Percentiles rank a stretch among this genome's conserved stretches.
These are phyloP conservation scores for Cynocephalus volans DNA, from an alignment of 2,113 vertebrate species.

Conservation along the genomic window DNA sequence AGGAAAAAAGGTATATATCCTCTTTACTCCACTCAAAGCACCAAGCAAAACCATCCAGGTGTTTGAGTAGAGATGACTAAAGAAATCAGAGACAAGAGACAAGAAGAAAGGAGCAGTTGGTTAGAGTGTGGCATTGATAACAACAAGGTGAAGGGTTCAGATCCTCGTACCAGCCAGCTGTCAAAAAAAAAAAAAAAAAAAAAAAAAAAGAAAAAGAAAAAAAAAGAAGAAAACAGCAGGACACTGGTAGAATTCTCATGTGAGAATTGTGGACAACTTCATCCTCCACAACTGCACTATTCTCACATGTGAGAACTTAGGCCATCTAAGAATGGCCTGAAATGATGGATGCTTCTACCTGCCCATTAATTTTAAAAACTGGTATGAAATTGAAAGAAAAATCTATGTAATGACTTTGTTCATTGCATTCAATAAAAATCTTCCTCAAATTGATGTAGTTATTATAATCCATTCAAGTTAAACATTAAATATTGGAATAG, in stretches of 20 bases:
- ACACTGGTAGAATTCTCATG: neutral
- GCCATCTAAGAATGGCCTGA: neutral
- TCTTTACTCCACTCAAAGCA: neutral
- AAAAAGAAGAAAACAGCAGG: neutral
- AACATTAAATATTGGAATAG: neutral
- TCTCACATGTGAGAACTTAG: neutral
- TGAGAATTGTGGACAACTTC: neutral
- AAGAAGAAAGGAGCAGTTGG: no score
- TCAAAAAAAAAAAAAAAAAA: no score
- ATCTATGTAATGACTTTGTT: neutral
- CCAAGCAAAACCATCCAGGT: neutral
- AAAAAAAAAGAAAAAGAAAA: no score
- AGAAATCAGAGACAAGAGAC: neutral
- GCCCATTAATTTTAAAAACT: constrained; percentile 1
- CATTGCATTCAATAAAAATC: neutral
- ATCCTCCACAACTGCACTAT: neutral
- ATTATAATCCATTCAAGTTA: constrained; percentile 15
- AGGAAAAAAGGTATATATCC: neutral
- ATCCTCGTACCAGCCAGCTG: no score
- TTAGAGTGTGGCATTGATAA: no score
- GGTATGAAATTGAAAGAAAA: constrained; percentile 31
- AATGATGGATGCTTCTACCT: neutral
- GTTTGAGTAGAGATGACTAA: neutral
- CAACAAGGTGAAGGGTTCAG: no score
- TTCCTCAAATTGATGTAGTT: neutral